Conservation (phyloP, 2,113 vertebrate species). For the Okapia johnstoni region DNA sequence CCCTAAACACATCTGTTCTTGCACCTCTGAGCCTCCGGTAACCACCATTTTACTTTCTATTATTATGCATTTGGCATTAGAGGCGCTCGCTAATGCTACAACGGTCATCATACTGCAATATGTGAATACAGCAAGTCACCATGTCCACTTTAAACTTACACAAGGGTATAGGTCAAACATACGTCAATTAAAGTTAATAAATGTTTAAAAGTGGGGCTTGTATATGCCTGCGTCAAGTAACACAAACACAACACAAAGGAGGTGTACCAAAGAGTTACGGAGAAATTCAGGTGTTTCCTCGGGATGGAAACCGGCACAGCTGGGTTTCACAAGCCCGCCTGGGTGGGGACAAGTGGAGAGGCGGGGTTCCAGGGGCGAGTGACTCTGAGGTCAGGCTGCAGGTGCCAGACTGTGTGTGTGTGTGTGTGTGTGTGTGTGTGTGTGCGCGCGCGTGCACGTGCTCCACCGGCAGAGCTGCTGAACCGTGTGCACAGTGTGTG, state of each 20-base stretch:
- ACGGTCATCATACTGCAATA: not conserved
- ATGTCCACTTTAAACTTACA: not conserved
- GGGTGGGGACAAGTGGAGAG: not conserved
- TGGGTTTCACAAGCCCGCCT: conserved; percentile 44
- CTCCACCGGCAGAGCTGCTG: not conserved
- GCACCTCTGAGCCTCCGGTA: not conserved
- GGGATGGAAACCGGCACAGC: conserved; percentile 16
- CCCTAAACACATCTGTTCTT: not conserved
- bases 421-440: fast-evolving
- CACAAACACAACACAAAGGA: not conserved
- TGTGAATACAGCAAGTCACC: fast-evolving
- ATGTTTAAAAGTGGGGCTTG: not conserved
- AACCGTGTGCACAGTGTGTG: fast-evolving
- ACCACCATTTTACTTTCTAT: not conserved
- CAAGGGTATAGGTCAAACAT: not conserved
- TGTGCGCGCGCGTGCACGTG: not conserved
- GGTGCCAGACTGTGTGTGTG: not conserved
- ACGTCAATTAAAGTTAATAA: not conserved
- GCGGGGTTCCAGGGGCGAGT: not conserved
- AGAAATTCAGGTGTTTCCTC: conserved; percentile 67
- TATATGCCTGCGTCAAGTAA: not conserved
- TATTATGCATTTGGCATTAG: not conserved
- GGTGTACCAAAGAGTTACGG: conserved; percentile 38
- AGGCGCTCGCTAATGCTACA: not conserved
- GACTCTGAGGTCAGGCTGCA: not conserved